A percentile compares a stretch with the other conserved stretches of the same genome.
Evolutionary conservation across 2,797 vertebrate species (phyloP).

Genomic region (Nasua narica): DNA sequence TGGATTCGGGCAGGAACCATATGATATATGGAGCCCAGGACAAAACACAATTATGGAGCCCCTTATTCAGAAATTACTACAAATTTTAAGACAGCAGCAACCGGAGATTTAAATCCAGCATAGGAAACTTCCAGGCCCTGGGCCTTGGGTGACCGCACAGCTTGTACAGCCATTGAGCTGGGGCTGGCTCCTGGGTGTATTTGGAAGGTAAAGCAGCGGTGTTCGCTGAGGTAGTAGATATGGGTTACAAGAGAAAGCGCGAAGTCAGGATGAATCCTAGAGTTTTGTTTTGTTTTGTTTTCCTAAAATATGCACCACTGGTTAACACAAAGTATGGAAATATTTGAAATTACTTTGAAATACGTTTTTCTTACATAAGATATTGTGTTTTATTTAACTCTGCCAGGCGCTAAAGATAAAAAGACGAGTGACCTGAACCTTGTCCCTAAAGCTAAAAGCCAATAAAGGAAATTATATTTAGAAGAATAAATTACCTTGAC

Average conservation of each 20-base stretch:
- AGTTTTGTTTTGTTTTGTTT: background rate
- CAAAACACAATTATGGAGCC: background rate
- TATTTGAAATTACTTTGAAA: background rate
- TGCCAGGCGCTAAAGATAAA: background rate
- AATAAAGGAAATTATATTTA: background rate
- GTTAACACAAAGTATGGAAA: background rate
- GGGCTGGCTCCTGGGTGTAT: background rate
- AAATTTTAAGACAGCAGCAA: background rate
- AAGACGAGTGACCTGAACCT: background rate
- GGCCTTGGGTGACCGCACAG: accelerated
- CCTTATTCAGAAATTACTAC: background rate
- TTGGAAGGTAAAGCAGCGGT: background rate
- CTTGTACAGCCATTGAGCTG: accelerated
- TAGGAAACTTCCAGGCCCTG: background rate
- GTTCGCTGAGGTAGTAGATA: background rate
- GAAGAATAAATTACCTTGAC: conserved; percentile 85
- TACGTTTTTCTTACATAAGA: background rate
- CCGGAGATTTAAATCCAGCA: background rate
- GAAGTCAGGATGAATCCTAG: background rate
- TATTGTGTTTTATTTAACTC: background rate
- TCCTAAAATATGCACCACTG: background rate
- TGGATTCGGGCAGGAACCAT: background rate
- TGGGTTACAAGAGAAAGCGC: background rate
- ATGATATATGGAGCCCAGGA: too few relatives aligned
- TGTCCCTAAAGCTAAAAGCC: background rate